Conservation (phyloP, 2,113 vertebrate genomes). For the Epinephelus moara region DNA sequence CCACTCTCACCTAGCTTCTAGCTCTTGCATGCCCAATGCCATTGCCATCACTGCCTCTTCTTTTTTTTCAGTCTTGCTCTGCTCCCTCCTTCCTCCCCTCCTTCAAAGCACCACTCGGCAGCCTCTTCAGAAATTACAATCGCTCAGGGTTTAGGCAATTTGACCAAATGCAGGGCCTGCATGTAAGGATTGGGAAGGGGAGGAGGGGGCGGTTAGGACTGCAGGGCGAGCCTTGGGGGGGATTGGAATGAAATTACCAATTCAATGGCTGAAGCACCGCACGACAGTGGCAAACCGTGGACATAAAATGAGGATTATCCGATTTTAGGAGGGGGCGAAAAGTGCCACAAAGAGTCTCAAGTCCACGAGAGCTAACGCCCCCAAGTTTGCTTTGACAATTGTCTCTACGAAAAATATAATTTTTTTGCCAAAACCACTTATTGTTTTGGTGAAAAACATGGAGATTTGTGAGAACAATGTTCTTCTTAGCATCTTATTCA, state of each 20-base stretch:
- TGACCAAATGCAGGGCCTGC: slow-evolving; percentile 78
- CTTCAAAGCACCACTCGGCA: slow-evolving; percentile 82
- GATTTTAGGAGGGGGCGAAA: slow-evolving; percentile 60
- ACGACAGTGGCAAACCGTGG: slow-evolving; percentile 61
- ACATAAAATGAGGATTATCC: slow-evolving; percentile 74
- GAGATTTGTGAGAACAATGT: slow-evolving; percentile 45
- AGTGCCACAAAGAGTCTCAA: slow-evolving; percentile 53
- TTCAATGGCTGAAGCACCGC: slow-evolving; percentile 74
- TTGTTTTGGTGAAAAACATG: slow-evolving; percentile 45
- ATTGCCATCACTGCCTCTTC: slow-evolving; percentile 68
- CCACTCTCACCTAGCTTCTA: slow-evolving; percentile 64
- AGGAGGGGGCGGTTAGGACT: slow-evolving; percentile 59
- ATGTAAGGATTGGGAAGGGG: slow-evolving; percentile 71
- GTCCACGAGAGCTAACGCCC: slow-evolving; percentile 37
- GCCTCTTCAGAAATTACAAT: slow-evolving; percentile 87
- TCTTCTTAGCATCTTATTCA: slow-evolving; percentile 39
- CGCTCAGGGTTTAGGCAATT: slow-evolving; percentile 84
- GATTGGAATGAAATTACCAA: slow-evolving; percentile 81
- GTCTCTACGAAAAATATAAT: slow-evolving; percentile 34
- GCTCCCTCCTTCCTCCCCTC: slow-evolving; percentile 52
- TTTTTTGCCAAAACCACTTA: slow-evolving; percentile 41
- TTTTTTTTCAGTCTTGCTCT: slow-evolving; percentile 17
- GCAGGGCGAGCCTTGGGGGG: slow-evolving; percentile 64
- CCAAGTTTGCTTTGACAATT: slow-evolving; percentile 52
- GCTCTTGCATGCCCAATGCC: slow-evolving; percentile 72